Evolutionary conservation across 2,797 vertebrate species (phyloP).

Genomic region (Cyclura pinguis): DNA sequence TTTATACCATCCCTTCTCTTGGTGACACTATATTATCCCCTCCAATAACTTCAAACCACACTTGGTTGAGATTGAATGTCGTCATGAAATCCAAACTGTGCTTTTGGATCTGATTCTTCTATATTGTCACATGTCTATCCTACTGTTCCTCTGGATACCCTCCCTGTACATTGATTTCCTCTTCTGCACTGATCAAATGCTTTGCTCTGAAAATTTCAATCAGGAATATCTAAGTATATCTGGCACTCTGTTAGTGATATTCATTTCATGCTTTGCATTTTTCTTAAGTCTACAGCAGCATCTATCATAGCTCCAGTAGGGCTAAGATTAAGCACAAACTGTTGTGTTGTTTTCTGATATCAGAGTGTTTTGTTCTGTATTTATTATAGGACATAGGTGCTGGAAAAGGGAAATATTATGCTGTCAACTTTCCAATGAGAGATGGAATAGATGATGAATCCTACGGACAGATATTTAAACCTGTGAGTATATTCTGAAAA

Average conservation of each 20-base stretch:
- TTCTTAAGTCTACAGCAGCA: not conserved
- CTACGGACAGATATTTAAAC: conserved; percentile 92
- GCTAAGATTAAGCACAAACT: not conserved
- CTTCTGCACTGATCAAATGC: conserved; percentile 20
- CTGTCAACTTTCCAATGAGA: conserved; percentile 93
- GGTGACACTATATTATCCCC: not conserved
- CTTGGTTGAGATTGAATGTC: not conserved
- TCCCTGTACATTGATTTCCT: conserved; percentile 25
- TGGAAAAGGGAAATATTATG: conserved; percentile 95
- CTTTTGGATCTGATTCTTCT: conserved; percentile 24
- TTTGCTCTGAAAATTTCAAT: conserved; percentile 34
- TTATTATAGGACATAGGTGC: conserved; percentile 90
- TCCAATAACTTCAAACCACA: not conserved
- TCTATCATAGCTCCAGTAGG: accelerated
- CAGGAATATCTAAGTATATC: not conserved
- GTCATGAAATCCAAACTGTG: conserved; percentile 4
- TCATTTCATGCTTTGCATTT: not conserved
- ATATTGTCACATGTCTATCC: not conserved
- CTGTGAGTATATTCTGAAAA: conserved; percentile 81
- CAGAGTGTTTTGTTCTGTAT: not conserved
- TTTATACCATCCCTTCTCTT: conserved; percentile 2
- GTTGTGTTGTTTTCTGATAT: not conserved
- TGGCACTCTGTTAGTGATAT: not conserved
- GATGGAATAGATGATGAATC: conserved; percentile 94
- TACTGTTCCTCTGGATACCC: not conserved